Evolutionary conservation across 2,888 invertebrate genomes (phyloP).

Genomic region (Agrenia bidenticulata): DNA sequence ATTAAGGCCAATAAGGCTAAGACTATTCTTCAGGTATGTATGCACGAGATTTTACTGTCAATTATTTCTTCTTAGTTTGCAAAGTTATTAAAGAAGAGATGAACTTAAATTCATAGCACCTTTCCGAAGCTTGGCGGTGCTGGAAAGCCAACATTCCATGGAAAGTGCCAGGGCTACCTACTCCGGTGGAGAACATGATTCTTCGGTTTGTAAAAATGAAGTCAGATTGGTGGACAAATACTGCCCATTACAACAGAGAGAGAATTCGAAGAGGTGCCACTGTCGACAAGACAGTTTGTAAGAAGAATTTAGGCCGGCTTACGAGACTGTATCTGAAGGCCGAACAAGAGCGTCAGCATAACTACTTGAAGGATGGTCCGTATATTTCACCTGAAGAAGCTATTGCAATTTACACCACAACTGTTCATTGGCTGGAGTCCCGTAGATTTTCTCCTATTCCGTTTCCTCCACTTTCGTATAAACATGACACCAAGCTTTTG

Average conservation of each 20-base stretch:
- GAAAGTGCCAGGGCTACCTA: conserved; percentile 99
- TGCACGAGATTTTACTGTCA: too few relatives aligned
- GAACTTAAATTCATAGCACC: conserved; percentile 61
- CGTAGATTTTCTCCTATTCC: conserved; percentile 98
- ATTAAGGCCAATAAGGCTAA: conserved; percentile 99
- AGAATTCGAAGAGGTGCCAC: conserved; percentile 98
- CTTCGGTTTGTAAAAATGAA: conserved; percentile 99
- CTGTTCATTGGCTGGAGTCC: conserved; percentile 99
- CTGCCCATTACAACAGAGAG: conserved; percentile 98
- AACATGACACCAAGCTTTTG: conserved; percentile 97
- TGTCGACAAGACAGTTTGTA: conserved; percentile 99
- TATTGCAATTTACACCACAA: conserved; percentile 98
- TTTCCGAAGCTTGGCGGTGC: conserved; percentile 99
- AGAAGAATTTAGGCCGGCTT: conserved; percentile 97
- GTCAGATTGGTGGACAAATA: conserved; percentile 99
- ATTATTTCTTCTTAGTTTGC: conserved; percentile 5
- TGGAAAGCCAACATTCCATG: conserved; percentile 99
- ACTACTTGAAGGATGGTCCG: conserved; percentile 98
- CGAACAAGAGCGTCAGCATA: conserved; percentile 98
- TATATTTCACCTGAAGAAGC: conserved; percentile 99
- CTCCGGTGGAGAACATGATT: conserved; percentile 99
- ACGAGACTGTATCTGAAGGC: conserved; percentile 94
- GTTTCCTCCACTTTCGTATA: conserved; percentile 98
- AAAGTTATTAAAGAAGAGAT: not conserved
- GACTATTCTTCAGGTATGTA: conserved; percentile 79